These are phyloP conservation scores for Fistularia commersonii DNA, from an alignment of 2,797 vertebrate genomes.

Conservation along the genomic window DNA sequence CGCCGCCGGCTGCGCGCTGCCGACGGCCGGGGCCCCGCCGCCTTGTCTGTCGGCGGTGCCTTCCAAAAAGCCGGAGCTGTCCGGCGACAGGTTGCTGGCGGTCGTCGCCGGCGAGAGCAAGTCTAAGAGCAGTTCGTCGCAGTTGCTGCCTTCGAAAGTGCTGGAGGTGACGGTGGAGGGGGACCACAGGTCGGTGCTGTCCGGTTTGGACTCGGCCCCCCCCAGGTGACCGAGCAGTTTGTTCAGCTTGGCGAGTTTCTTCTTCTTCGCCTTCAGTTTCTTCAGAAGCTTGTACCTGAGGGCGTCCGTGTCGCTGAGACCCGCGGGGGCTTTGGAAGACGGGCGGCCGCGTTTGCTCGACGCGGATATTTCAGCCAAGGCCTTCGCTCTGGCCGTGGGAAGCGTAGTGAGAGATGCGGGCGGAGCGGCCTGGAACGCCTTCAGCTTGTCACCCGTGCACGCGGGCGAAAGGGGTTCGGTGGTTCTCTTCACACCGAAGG, in stretches of 20 bases:
- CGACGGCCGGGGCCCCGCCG: not conserved
- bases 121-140: slow-evolving; percentile 80
- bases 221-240: slow-evolving; percentile 49
- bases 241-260: slow-evolving; percentile 84
- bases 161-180: slow-evolving; percentile 60
- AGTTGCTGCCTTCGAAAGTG: slow-evolving; percentile 60
- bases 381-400: not conserved
- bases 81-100: slow-evolving; percentile 69
- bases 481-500: slow-evolving; percentile 72
- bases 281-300: slow-evolving; percentile 86
- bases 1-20: slow-evolving; percentile 6
- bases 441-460: not conserved
- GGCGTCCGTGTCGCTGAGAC: slow-evolving; percentile 70
- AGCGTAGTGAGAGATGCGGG: too few species aligned
- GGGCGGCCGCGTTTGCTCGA: slow-evolving; percentile 27
- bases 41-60: slow-evolving; percentile 39
- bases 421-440: too few species aligned
- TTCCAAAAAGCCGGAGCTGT: slow-evolving; percentile 73
- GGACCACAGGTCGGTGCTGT: slow-evolving; percentile 65
- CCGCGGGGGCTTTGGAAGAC: slow-evolving; percentile 14
- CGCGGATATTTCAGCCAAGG: slow-evolving; percentile 8
- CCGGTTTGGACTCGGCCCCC: slow-evolving; percentile 53
- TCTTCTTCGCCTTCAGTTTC: slow-evolving; percentile 90
- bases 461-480: not conserved
- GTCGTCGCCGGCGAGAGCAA: slow-evolving; percentile 79